Percentiles rank a stretch among this genome's conserved stretches.
Evolutionary conservation across 30 jellyfish, hydroid and myxozoan species (phyloP).

Genomic region (Chrysaora quinquecirrha): DNA sequence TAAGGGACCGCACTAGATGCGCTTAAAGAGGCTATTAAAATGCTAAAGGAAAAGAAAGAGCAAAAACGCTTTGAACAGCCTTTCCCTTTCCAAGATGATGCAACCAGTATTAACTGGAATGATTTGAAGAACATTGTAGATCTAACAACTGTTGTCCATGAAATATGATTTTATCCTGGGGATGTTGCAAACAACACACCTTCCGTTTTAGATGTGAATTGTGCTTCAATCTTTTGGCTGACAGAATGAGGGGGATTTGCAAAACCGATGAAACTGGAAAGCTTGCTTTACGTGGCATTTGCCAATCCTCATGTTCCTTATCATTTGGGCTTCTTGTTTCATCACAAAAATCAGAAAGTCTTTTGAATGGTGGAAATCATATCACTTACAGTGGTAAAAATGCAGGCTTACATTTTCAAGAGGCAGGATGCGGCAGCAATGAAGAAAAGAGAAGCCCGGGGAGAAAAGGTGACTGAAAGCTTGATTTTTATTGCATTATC

Average conservation of each 20-base stretch:
- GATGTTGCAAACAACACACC: neutral
- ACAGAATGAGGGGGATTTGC: neutral
- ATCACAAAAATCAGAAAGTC: neutral
- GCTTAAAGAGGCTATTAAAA: too few relatives aligned
- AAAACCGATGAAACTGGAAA: neutral
- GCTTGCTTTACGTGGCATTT: neutral
- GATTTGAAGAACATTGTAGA: neutral
- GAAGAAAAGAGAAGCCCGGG: slow-evolving; percentile 20
- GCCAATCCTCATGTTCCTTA: neutral
- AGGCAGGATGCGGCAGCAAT: neutral
- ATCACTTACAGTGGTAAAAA: slow-evolving; percentile 11
- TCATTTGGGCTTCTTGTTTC: slow-evolving; percentile 1
- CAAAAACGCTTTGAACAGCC: too few relatives aligned
- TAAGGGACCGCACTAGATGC: too few relatives aligned
- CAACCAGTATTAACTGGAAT: neutral
- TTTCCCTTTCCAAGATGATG: too few relatives aligned
- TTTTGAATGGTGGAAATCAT: slow-evolving; percentile 21
- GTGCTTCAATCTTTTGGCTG: neutral
- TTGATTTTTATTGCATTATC: slow-evolving; percentile 9
- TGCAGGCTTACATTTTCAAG: slow-evolving; percentile 5
- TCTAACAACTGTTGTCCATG: neutral
- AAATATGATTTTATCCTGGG: neutral
- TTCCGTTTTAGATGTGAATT: neutral
- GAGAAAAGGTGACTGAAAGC: slow-evolving; percentile 11
- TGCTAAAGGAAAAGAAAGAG: too few relatives aligned